phyloP scores from a whole-genome alignment of 92 coral and sea anemone species.

The Porites evermanni region DNA sequence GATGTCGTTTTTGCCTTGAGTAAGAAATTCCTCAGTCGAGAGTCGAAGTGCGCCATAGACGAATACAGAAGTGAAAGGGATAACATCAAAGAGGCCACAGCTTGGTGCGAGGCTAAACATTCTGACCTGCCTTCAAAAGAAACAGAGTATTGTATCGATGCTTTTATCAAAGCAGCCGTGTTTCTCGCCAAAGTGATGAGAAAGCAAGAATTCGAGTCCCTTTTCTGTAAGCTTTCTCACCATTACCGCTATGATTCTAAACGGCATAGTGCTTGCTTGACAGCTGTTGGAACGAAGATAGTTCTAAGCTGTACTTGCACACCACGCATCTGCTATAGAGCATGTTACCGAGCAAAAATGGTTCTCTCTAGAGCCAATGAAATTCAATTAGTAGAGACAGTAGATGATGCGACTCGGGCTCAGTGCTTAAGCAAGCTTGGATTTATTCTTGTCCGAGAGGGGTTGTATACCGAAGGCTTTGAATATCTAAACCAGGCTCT shows the following conservation, averaged over 20 bases:
- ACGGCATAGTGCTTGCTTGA: constrained; percentile 58
- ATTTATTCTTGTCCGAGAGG: constrained; percentile 47
- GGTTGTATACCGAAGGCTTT: constrained; percentile 29
- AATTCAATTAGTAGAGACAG: not conserved
- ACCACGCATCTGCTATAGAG: constrained; percentile 33
- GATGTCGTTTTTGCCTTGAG: constrained; percentile 15
- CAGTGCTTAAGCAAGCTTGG: constrained; percentile 60
- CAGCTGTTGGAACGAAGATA: constrained; percentile 47
- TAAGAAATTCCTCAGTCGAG: constrained; percentile 46
- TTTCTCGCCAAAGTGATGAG: constrained; percentile 65
- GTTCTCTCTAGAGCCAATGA: constrained; percentile 32
- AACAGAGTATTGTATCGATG: constrained; percentile 38
- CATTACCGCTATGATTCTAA: constrained; percentile 25
- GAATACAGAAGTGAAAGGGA: constrained; percentile 54
- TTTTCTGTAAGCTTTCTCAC: constrained; percentile 49
- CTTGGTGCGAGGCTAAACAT: constrained; percentile 57
- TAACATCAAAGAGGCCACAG: constrained; percentile 62
- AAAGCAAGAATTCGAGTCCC: constrained; percentile 35
- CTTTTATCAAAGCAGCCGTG: constrained; percentile 42
- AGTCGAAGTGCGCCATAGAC: constrained; percentile 41
- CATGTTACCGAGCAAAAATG: constrained; percentile 34
- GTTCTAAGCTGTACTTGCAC: constrained; percentile 53
- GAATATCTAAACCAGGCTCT: constrained; percentile 32
- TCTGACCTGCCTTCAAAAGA: constrained; percentile 4
- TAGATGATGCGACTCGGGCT: constrained; percentile 27